These are phyloP conservation scores for Acipenser transmontanus DNA, from an alignment of 2,797 vertebrate genomes.

Conservation along the genomic window DNA sequence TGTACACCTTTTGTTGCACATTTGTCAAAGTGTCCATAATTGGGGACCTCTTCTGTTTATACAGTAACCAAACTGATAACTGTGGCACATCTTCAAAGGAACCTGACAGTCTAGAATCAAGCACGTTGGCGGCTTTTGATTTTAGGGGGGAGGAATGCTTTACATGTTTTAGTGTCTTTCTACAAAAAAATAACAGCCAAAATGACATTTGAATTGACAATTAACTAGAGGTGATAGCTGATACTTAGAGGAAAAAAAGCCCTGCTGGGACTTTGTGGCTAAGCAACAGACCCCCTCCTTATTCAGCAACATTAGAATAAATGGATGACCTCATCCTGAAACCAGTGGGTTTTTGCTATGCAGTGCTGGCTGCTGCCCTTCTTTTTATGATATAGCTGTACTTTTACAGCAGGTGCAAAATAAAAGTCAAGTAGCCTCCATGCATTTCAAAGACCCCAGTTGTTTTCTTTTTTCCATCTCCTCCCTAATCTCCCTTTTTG, in stretches of 20 bases:
- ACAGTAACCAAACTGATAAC: constrained; percentile 47
- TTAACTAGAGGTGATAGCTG: constrained; percentile 55
- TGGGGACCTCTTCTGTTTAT: constrained; percentile 31
- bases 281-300: constrained; percentile 55
- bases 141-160: constrained; percentile 50
- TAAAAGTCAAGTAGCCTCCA: constrained; percentile 38
- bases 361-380: constrained; percentile 50
- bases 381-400: constrained; percentile 34
- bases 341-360: constrained; percentile 65
- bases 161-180: constrained; percentile 57
- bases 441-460: constrained; percentile 38
- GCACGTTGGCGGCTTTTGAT: constrained; percentile 58
- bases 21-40: too few relatives aligned
- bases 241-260: constrained; percentile 50
- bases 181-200: constrained; percentile 57
- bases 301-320: constrained; percentile 49
- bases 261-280: constrained; percentile 73
- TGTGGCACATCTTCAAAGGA: constrained; percentile 54
- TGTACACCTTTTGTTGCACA: too few relatives aligned
- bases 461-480: constrained; percentile 8
- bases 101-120: constrained; percentile 55
- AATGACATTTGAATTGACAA: constrained; percentile 60
- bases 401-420: constrained; percentile 61
- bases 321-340: constrained; percentile 63
- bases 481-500: neutral